Conservation (phyloP, 2,888 invertebrate species). For the Podotricha telesiphe region DNA sequence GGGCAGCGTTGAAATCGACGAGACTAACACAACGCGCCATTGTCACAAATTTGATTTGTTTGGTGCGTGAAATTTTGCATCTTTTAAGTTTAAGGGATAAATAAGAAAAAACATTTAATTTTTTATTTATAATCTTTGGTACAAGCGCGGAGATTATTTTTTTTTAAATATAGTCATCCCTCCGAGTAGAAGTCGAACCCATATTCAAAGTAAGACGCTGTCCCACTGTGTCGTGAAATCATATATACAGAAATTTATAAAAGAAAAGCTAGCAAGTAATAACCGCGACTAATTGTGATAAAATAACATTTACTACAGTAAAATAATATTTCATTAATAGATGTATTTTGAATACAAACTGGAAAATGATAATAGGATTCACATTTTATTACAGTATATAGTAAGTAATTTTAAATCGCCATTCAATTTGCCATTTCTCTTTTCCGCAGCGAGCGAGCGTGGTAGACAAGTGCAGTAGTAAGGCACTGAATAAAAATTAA, state of each 20-base stretch:
- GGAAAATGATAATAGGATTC: conserved; percentile 38
- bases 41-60: no score
- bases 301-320: neutral
- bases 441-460: conserved; percentile 27
- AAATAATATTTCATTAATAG: conserved; percentile 26
- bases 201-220: no score
- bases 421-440: conserved; percentile 38
- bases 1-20: no score
- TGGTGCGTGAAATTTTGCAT: no score
- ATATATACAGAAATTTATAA: neutral
- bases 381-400: conserved; percentile 40
- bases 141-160: no score
- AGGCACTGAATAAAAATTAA: conserved; percentile 44
- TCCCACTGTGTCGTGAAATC: no score
- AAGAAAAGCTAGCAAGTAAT: neutral
- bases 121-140: no score
- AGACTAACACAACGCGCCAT: no score
- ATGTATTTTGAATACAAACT: conserved; percentile 30
- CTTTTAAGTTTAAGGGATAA: no score
- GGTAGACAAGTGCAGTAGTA: conserved; percentile 36
- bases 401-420: conserved; percentile 41
- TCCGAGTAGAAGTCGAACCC: no score
- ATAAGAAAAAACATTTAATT: no score
- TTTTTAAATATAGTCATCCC: no score
- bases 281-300: neutral